Evolutionary conservation across 2,888 invertebrate species (phyloP).

Genomic region (Abscondita cerata): DNA sequence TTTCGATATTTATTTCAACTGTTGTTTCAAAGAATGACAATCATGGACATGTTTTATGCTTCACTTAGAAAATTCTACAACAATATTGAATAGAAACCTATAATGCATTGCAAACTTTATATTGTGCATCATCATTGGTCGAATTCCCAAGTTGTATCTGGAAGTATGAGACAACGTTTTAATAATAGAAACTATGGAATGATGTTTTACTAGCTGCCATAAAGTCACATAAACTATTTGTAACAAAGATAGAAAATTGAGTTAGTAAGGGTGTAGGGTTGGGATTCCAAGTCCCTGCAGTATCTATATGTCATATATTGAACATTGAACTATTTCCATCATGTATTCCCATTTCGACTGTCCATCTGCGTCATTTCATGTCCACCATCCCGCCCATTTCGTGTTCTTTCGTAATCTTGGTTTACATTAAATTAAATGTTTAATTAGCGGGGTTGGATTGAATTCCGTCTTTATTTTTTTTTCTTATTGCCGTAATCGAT

Average conservation of each 20-base stretch:
- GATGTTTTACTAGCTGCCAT: constrained; percentile 18
- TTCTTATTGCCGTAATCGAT: constrained; percentile 6
- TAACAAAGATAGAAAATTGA: constrained; percentile 25
- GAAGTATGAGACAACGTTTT: constrained; percentile 11
- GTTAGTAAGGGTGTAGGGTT: constrained; percentile 18
- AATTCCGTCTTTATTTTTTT: constrained; percentile 19
- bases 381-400: constrained; percentile 29
- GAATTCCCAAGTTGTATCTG: constrained; percentile 10
- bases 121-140: not conserved
- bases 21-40: no score
- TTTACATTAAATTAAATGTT: constrained; percentile 25
- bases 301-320: constrained; percentile 24
- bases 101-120: constrained; percentile 6
- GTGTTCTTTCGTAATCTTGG: constrained; percentile 24
- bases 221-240: constrained; percentile 21
- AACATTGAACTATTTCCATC: constrained; percentile 23
- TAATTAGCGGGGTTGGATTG: constrained; percentile 18
- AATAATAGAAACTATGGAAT: constrained; percentile 18
- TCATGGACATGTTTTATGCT: no score
- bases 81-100: not conserved
- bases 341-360: constrained; percentile 25
- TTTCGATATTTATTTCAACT: no score
- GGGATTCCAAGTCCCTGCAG: constrained; percentile 19
- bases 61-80: no score
- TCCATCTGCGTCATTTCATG: constrained; percentile 25